Evolutionary conservation across 2,113 vertebrate genomes (phyloP).

Genomic region (Peromyscus leucopus): DNA sequence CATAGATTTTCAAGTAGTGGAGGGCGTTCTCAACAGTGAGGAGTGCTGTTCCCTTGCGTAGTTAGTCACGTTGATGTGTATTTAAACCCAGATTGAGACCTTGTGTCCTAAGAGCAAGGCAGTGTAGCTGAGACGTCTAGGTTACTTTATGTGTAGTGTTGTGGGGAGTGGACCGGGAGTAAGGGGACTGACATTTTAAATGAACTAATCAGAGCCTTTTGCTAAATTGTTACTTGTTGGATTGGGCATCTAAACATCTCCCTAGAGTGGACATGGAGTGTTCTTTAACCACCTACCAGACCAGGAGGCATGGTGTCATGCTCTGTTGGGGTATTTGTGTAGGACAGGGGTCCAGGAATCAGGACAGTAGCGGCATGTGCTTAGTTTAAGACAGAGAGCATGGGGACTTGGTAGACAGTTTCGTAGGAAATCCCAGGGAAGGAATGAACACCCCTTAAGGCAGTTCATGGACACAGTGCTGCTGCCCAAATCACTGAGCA

Average conservation of each 20-base stretch:
- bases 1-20: not conserved
- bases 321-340: not conserved
- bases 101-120: not conserved
- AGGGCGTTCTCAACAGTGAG: not conserved
- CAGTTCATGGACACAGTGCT: not conserved
- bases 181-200: not conserved
- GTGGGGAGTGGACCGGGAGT: not conserved
- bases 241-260: not conserved
- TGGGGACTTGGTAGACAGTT: not conserved
- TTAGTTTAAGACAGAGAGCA: not conserved
- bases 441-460: not conserved
- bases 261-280: not conserved
- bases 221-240: not conserved
- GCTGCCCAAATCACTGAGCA: not conserved
- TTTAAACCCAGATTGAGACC: not conserved
- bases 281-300: not conserved
- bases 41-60: rapidly evolving
- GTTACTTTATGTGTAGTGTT: not conserved
- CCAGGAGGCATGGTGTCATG: not conserved
- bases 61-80: not conserved
- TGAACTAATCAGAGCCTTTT: not conserved
- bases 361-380: not conserved
- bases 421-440: not conserved
- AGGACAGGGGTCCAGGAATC: not conserved
- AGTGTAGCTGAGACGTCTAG: not conserved